Conservation (phyloP, 2,797 vertebrate genomes). For the Rhynchotus rufescens region DNA sequence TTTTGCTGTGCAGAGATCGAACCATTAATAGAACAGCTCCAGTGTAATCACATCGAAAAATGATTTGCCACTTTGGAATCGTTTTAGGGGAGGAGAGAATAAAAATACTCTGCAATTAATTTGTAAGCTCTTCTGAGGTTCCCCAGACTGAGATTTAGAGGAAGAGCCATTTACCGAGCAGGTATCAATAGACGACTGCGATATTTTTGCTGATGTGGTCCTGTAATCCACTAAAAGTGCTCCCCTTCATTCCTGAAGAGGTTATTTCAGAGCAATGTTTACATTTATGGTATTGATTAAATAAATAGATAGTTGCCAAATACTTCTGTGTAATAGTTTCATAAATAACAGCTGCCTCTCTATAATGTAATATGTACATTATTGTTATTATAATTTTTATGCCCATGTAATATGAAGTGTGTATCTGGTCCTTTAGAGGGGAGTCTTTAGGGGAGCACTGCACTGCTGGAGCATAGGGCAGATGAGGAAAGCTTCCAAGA, state of each 20-base stretch:
- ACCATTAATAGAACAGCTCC: not conserved
- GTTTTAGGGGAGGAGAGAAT: not conserved
- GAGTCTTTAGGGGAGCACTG: not conserved
- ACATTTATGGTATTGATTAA: slow-evolving; percentile 40
- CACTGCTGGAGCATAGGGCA: not conserved
- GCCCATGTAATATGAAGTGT: not conserved
- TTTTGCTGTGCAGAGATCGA: not conserved
- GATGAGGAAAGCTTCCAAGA: not conserved
- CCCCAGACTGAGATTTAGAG: not conserved
- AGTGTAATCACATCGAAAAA: not conserved
- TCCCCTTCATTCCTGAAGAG: not conserved
- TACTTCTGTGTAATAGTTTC: not conserved
- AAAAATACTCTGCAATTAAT: slow-evolving; percentile 17
- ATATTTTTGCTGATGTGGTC: not conserved
- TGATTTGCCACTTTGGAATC: not conserved
- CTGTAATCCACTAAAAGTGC: not conserved
- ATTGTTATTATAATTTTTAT: too few species aligned
- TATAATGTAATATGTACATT: not conserved
- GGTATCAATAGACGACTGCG: not conserved
- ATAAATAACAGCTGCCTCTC: not conserved
- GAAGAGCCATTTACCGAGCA: not conserved
- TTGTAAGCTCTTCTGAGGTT: slow-evolving; percentile 3
- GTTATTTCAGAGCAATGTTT: slow-evolving; percentile 20
- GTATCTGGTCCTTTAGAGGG: not conserved
- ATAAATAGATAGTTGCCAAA: slow-evolving; percentile 26